phyloP scores from a whole-genome alignment of 2,113 vertebrate species.

The Entosphenus tridentatus region DNA sequence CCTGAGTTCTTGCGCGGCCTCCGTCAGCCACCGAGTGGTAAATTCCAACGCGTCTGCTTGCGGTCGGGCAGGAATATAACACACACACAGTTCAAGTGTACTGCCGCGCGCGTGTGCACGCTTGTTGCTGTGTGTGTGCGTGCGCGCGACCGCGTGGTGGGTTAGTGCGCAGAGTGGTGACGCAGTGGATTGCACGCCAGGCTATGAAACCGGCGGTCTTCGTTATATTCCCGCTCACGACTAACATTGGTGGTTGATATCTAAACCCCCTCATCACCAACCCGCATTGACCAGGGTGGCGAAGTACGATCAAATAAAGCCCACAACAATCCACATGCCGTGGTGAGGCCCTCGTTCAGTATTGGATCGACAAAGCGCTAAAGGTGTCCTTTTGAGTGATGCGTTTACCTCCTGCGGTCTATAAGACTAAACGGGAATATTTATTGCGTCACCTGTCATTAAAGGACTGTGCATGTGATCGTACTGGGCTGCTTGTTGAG shows the following conservation, averaged over 20 bases:
- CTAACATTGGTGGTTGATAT: no score
- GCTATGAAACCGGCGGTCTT: neutral
- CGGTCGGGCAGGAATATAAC: neutral
- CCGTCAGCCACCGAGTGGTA: constrained; percentile 61
- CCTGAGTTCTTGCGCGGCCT: constrained; percentile 30
- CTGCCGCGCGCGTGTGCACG: constrained; percentile 6
- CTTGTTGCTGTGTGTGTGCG: no score
- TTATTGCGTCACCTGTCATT: neutral
- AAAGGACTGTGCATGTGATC: constrained; percentile 10
- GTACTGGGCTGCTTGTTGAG: constrained; percentile 76
- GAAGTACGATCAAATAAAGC: neutral
- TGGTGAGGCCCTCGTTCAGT: neutral
- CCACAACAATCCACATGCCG: neutral
- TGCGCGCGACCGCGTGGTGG: no score
- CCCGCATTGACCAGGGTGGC: neutral
- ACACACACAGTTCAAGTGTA: neutral
- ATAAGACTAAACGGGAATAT: neutral
- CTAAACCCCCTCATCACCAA: no score
- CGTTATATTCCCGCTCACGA: no score
- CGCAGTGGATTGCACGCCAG: neutral
- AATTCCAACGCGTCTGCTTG: constrained; percentile 56
- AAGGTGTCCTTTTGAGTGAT: neutral
- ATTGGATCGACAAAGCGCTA: neutral
- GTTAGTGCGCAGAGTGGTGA: neutral
- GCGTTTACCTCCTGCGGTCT: neutral